phyloP scores from a whole-genome alignment of 2,113 vertebrate genomes.

The Caracal caracal region DNA sequence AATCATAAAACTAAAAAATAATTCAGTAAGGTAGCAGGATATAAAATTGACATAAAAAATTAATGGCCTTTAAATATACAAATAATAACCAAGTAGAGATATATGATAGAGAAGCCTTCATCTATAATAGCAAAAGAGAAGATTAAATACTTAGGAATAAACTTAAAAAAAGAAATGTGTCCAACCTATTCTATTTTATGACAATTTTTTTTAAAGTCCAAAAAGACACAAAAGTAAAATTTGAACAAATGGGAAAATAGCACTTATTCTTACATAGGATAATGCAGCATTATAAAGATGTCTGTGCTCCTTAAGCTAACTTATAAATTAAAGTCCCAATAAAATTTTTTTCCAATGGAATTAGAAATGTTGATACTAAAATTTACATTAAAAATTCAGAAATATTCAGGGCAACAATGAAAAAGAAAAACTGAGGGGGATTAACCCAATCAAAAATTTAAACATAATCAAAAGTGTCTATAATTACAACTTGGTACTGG shows the following conservation, averaged over 20 bases:
- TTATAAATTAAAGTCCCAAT: too few relatives aligned
- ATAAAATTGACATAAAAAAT: background rate
- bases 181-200: background rate
- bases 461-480: background rate
- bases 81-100: background rate
- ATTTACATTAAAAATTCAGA: background rate
- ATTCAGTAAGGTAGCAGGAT: too few relatives aligned
- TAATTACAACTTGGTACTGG: background rate
- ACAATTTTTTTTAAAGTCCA: background rate
- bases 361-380: background rate
- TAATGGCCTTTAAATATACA: background rate
- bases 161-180: background rate
- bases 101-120: background rate
- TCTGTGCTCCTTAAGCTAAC: too few relatives aligned
- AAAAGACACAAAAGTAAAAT: background rate
- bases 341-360: too few relatives aligned
- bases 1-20: too few relatives aligned
- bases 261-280: background rate
- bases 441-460: background rate
- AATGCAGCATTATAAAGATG: background rate
- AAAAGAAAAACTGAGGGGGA: background rate
- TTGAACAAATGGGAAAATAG: background rate
- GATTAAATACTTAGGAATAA: background rate
- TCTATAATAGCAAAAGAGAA: background rate
- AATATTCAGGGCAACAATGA: background rate